These are phyloP conservation scores for Callinectes sapidus DNA, from an alignment of 2,888 invertebrate genomes.

Conservation along the genomic window DNA sequence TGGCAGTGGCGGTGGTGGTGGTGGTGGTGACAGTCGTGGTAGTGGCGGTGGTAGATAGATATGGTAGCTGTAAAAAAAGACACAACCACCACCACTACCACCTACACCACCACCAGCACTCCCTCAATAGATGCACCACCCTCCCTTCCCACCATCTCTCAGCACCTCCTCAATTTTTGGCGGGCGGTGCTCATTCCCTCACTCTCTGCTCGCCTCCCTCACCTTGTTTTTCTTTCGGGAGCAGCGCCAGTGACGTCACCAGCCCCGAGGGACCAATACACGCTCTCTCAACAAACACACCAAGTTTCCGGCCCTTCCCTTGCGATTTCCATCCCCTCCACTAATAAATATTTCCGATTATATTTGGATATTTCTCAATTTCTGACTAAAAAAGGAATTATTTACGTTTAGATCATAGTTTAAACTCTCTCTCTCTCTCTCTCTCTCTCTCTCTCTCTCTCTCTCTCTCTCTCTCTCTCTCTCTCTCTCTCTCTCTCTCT, in stretches of 20 bases:
- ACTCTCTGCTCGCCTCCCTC: background rate
- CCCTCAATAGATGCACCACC: background rate
- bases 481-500: conserved; percentile 37
- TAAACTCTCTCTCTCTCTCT: conserved; percentile 35
- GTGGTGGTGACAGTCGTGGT: background rate
- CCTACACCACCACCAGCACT: background rate
- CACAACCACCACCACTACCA: background rate
- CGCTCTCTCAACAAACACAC: background rate
- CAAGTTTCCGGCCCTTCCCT: background rate
- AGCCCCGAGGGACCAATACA: background rate
- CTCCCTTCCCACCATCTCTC: background rate
- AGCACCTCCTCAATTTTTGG: conserved; percentile 28
- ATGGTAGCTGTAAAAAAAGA: background rate
- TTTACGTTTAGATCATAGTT: background rate
- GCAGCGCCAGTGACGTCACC: background rate
- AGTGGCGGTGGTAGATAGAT: background rate
- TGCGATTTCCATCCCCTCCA: background rate
- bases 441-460: conserved; percentile 38
- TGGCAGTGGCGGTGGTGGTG: background rate
- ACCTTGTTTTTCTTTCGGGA: background rate
- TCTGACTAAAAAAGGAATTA: background rate
- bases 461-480: conserved; percentile 26
- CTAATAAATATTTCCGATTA: background rate
- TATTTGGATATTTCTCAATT: background rate
- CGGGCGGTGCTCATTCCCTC: background rate